phyloP scores from a whole-genome alignment of 2,797 vertebrate species.

The Hippopotamyrus pictus region DNA sequence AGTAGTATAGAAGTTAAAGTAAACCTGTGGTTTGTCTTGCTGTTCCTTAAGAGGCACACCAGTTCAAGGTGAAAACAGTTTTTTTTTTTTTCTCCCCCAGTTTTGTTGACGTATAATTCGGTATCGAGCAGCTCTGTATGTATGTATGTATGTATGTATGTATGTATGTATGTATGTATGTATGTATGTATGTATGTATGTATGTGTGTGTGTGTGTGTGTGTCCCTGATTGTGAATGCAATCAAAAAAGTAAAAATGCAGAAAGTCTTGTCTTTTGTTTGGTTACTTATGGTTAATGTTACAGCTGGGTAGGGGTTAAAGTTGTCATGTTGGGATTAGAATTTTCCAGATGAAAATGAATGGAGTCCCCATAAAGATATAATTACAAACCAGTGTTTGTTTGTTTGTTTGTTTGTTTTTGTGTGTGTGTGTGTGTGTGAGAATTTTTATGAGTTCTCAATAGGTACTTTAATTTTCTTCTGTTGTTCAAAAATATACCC shows the following conservation, averaged over 20 bases:
- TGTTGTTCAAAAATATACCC: not conserved
- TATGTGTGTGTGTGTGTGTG: too few relatives aligned
- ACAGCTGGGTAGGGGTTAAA: not conserved
- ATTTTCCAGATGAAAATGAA: not conserved
- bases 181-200: too few relatives aligned
- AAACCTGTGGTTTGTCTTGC: constrained; percentile 85
- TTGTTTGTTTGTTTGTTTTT: too few relatives aligned
- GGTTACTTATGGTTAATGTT: not conserved
- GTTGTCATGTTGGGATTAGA: not conserved
- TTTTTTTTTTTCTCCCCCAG: constrained; percentile 20
- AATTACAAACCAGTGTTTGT: not conserved
- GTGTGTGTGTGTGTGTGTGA: not conserved
- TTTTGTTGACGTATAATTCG: constrained; percentile 1
- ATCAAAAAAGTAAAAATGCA: too few relatives aligned
- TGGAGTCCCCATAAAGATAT: not conserved
- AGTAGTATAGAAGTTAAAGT: constrained; percentile 53
- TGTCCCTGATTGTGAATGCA: not conserved
- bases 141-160: not conserved
- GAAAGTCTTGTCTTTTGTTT: not conserved
- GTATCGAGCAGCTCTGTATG: not conserved
- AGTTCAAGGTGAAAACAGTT: constrained; percentile 56
- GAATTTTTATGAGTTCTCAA: not conserved
- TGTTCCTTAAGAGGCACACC: constrained; percentile 87
- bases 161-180: too few relatives aligned
- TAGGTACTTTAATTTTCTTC: not conserved